Evolutionary conservation across 2,113 vertebrate genomes (phyloP).

Genomic region (Nycticorax nycticorax): DNA sequence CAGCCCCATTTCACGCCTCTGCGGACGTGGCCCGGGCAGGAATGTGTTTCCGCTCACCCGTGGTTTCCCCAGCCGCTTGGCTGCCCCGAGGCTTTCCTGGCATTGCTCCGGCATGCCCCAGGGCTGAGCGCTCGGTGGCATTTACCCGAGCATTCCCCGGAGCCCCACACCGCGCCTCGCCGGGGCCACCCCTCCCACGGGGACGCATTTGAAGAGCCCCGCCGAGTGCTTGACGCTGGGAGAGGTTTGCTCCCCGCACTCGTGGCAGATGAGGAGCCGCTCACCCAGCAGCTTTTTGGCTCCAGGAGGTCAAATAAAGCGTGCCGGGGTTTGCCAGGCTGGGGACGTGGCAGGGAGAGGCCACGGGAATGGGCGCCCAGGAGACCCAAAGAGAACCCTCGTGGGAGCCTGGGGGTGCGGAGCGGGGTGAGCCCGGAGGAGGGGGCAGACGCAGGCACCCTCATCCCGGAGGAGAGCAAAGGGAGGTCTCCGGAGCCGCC

Average conservation of each 20-base stretch:
- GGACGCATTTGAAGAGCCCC: neutral
- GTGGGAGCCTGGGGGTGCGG: neutral
- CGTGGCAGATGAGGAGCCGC: neutral
- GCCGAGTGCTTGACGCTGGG: rapidly evolving
- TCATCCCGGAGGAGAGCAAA: rapidly evolving
- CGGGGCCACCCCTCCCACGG: neutral
- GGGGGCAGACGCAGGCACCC: too few relatives aligned
- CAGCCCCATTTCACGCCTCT: neutral
- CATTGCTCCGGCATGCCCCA: rapidly evolving
- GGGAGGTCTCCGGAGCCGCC: neutral
- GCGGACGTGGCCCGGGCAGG: neutral
- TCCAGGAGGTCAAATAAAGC: neutral
- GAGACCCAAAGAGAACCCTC: neutral
- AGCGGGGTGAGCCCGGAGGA: neutral
- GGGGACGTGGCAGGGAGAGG: neutral
- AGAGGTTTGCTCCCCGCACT: neutral
- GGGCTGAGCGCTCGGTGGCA: rapidly evolving
- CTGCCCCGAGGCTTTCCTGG: neutral
- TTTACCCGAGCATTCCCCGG: neutral
- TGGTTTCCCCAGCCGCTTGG: rapidly evolving
- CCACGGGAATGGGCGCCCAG: neutral
- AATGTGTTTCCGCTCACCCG: rapidly evolving
- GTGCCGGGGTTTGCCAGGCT: neutral
- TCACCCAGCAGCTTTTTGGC: neutral
- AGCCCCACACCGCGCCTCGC: rapidly evolving